These are phyloP conservation scores for Irena cyanogastra DNA, from an alignment of 2,113 vertebrate species.

Conservation along the genomic window DNA sequence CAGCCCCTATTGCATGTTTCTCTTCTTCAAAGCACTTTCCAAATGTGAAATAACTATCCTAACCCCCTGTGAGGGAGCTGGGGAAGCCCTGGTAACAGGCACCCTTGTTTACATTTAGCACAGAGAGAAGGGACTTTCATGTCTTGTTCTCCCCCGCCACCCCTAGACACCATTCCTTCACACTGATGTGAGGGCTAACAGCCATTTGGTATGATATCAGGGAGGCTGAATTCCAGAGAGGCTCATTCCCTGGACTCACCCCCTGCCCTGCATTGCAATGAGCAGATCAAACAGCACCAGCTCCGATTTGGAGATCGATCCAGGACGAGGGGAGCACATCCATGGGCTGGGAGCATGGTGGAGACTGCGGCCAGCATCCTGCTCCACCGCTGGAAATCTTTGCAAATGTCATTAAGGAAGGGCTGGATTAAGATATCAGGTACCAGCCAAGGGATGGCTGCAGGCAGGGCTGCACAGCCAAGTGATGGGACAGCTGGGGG, in stretches of 20 bases:
- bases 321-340: not conserved
- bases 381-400: slow-evolving; percentile 13
- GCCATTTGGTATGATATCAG: not conserved
- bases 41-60: not conserved
- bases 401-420: slow-evolving; percentile 5
- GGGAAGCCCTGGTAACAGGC: not conserved
- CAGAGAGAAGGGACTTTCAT: not conserved
- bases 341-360: not conserved
- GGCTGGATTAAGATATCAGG: not conserved
- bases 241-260: not conserved
- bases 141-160: not conserved
- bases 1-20: not conserved
- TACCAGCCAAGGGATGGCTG: not conserved
- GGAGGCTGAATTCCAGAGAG: slow-evolving; percentile 49
- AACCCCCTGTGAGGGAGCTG: not conserved
- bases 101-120: not conserved
- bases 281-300: slow-evolving; percentile 60
- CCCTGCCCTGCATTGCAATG: not conserved
- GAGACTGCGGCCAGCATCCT: not conserved
- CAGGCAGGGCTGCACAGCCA: not conserved
- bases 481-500: fast-evolving
- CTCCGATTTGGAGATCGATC: slow-evolving; percentile 13
- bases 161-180: not conserved
- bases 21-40: not conserved
- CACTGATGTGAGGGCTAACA: not conserved